Percentiles rank a stretch among this genome's conserved stretches.
phyloP scores from a whole-genome alignment of 2,797 vertebrate genomes.

The Pantherophis alleghaniensis region DNA sequence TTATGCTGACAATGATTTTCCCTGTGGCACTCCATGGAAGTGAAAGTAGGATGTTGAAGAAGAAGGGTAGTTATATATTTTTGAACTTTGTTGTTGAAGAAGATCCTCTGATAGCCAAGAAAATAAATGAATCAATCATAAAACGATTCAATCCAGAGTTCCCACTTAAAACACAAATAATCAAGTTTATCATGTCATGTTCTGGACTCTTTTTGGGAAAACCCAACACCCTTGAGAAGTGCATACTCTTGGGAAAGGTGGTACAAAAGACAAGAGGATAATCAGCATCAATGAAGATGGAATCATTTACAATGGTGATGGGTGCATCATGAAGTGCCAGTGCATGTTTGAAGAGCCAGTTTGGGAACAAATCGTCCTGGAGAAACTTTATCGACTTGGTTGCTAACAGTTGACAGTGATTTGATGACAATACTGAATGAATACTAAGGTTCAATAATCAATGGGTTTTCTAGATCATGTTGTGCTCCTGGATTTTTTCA shows the following conservation, averaged over 20 bases:
- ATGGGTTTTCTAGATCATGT: not conserved
- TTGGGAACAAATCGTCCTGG: not conserved
- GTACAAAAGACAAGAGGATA: not conserved
- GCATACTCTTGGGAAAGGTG: not conserved
- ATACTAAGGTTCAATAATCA: not conserved
- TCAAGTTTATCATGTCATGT: not conserved
- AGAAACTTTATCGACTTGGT: not conserved
- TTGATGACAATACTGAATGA: not conserved
- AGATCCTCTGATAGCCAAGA: not conserved
- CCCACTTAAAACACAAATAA: not conserved
- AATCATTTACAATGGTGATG: not conserved
- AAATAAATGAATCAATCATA: not conserved
- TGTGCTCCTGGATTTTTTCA: not conserved
- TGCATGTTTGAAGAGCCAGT: not conserved
- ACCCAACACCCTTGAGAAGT: not conserved
- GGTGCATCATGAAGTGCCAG: not conserved
- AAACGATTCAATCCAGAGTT: not conserved
- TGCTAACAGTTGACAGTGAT: not conserved
- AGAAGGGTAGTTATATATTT: not conserved
- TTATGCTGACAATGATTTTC: not conserved
- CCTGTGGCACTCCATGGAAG: not conserved
- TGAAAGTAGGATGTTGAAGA: not conserved
- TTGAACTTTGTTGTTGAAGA: not conserved
- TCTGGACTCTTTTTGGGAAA: not conserved
- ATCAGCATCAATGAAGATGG: not conserved